A percentile compares a stretch with the other conserved stretches of the same genome.
Conservation (phyloP, 2,888 invertebrate genomes). For the Choreutis nemorana region DNA sequence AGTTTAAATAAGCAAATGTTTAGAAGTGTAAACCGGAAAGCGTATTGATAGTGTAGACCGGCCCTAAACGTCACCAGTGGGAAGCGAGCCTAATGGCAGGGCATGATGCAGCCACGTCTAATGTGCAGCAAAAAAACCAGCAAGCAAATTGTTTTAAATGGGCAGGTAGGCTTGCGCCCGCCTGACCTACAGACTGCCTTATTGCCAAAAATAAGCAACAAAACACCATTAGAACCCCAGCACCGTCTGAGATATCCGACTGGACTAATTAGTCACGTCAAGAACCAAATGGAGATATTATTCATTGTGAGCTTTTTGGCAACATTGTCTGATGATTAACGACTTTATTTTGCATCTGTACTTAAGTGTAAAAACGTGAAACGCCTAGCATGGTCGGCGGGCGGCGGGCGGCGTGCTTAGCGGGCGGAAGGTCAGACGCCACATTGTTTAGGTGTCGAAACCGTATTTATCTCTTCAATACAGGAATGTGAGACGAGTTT, state of each 20-base stretch:
- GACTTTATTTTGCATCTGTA: slow-evolving; percentile 21
- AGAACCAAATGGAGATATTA: slow-evolving; percentile 37
- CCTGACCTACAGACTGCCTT: slow-evolving; percentile 55
- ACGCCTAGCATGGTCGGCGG: no score
- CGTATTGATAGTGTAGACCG: no score
- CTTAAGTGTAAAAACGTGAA: no score
- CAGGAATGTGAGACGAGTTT: no score
- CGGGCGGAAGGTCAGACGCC: no score
- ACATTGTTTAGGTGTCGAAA: no score
- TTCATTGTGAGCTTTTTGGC: slow-evolving; percentile 28
- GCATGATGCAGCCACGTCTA: slow-evolving; percentile 36
- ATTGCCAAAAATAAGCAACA: slow-evolving; percentile 35
- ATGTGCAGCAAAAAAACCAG: slow-evolving; percentile 36
- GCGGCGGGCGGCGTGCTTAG: no score
- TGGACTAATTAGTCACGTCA: slow-evolving; percentile 52
- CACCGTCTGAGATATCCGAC: slow-evolving; percentile 5
- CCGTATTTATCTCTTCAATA: no score
- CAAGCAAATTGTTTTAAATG: slow-evolving; percentile 61
- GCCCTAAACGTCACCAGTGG: slow-evolving; percentile 27
- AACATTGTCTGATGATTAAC: slow-evolving; percentile 20
- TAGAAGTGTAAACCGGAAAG: no score
- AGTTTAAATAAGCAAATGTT: no score
- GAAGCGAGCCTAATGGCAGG: slow-evolving; percentile 36
- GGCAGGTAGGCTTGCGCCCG: slow-evolving; percentile 50
- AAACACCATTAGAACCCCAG: slow-evolving; percentile 14